A percentile compares a stretch with the other conserved stretches of the same genome.
These are phyloP conservation scores for Toxotes chatareus DNA, from an alignment of 2,113 vertebrate genomes.

Conservation along the genomic window DNA sequence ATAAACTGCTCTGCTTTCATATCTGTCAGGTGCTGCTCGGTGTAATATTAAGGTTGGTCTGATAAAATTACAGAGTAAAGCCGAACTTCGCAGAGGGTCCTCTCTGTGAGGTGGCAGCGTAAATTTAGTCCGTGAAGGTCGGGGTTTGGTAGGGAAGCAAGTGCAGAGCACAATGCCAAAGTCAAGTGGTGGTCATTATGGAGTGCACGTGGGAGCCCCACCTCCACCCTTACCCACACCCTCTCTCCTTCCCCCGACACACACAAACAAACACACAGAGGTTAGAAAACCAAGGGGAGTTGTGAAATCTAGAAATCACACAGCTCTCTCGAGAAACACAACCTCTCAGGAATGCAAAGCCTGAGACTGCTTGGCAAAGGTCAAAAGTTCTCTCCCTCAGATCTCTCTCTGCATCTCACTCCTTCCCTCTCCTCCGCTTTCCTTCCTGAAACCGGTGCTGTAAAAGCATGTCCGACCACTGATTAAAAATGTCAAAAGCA, in stretches of 20 bases:
- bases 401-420: slow-evolving; percentile 4
- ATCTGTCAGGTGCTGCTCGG: slow-evolving; percentile 33
- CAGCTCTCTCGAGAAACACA: slow-evolving; percentile 37
- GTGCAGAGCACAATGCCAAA: slow-evolving; percentile 34
- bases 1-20: slow-evolving; percentile 27
- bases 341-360: slow-evolving; percentile 54
- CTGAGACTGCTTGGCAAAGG: slow-evolving; percentile 49
- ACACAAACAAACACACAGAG: slow-evolving; percentile 34
- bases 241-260: not conserved
- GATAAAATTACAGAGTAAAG: slow-evolving; percentile 49
- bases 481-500: slow-evolving; percentile 25
- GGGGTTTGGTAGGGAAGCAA: slow-evolving; percentile 49
- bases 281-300: slow-evolving; percentile 56
- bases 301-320: slow-evolving; percentile 59
- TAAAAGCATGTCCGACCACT: slow-evolving; percentile 3
- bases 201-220: slow-evolving; percentile 14
- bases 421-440: not conserved
- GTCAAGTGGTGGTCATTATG: slow-evolving; percentile 61
- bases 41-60: slow-evolving; percentile 50
- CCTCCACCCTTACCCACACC: not conserved
- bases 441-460: not conserved
- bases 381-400: slow-evolving; percentile 38
- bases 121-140: slow-evolving; percentile 63
- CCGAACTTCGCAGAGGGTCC: slow-evolving; percentile 44
- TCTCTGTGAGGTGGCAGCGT: slow-evolving; percentile 19